Evolutionary conservation across 2,797 vertebrate species (phyloP).

Genomic region (Podarcis siculus): DNA sequence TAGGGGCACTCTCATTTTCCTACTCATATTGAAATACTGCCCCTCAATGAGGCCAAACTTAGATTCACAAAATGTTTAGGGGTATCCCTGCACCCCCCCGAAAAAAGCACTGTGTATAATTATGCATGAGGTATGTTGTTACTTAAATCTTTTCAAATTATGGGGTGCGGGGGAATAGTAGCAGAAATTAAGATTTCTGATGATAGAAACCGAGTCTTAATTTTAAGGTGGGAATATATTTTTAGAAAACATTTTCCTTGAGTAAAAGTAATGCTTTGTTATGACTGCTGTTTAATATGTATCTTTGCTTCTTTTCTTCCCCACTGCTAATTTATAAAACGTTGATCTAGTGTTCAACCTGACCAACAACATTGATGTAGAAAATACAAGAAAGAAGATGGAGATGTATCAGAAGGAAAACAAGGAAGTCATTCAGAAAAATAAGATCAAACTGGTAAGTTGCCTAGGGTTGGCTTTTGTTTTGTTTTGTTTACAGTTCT

Average conservation of each 20-base stretch:
- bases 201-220: neutral
- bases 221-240: neutral
- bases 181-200: neutral
- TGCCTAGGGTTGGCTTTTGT: conserved; percentile 38
- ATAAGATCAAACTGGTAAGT: conserved; percentile 94
- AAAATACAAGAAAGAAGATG: conserved; percentile 94
- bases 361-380: conserved; percentile 95
- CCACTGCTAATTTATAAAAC: conserved; percentile 38
- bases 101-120: neutral
- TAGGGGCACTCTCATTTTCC: too few species aligned
- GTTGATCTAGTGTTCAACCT: conserved; percentile 89
- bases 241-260: neutral
- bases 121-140: neutral
- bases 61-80: too few species aligned
- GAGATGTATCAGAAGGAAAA: conserved; percentile 96
- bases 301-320: neutral
- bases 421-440: conserved; percentile 94
- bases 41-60: too few species aligned
- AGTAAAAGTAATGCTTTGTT: conserved; percentile 8
- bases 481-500: conserved; percentile 17
- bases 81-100: too few species aligned
- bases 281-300: neutral
- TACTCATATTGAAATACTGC: too few species aligned
- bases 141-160: neutral
- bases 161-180: neutral